Conservation (phyloP, 2,113 vertebrate genomes). For the Anhinga rufa region DNA sequence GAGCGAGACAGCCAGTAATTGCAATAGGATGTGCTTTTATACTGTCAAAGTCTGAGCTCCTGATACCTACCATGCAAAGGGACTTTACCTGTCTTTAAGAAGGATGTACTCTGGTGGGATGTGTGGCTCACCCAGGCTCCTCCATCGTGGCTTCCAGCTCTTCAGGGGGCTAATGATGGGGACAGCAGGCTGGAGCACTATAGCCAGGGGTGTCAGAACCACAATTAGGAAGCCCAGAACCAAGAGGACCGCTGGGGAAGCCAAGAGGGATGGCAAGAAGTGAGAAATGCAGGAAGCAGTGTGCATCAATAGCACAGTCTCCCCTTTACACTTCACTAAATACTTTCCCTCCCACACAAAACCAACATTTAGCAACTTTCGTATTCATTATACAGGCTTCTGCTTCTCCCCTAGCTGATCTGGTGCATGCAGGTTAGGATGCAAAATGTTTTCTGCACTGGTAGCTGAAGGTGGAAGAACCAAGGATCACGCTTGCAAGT, state of each 20-base stretch:
- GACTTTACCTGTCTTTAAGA: conserved; percentile 70
- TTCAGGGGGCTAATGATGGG: conserved; percentile 62
- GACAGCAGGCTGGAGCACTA: conserved; percentile 75
- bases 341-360: neutral
- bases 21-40: neutral
- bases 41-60: neutral
- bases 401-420: neutral
- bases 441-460: neutral
- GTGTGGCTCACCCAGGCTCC: conserved; percentile 79
- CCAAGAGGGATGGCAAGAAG: neutral
- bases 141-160: conserved; percentile 82
- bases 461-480: neutral
- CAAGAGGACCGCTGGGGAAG: conserved; percentile 69
- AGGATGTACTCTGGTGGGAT: conserved; percentile 69
- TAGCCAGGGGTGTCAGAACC: conserved; percentile 73
- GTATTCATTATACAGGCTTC: rapidly evolving
- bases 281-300: neutral
- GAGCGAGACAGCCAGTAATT: neutral
- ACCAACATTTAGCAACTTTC: neutral
- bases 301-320: neutral
- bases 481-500: neutral
- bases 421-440: neutral
- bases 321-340: neutral
- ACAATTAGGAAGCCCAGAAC: conserved; percentile 71
- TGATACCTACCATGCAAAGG: neutral